Conservation (phyloP, 2,797 vertebrate genomes). For the Schizopygopsis pylzovi region DNA sequence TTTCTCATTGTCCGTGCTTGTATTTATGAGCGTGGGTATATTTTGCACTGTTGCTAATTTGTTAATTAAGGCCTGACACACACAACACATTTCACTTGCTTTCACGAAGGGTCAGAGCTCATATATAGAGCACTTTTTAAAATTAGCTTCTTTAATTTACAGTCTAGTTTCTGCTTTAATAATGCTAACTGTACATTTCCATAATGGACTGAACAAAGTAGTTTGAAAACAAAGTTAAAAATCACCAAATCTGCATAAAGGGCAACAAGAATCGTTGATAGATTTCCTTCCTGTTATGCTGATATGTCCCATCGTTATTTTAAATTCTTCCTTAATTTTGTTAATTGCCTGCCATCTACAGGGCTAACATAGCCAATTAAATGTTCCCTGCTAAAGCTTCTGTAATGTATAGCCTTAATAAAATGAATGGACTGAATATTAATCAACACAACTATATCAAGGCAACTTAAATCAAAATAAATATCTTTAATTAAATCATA, state of each 20-base stretch:
- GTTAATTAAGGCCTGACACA: conserved; percentile 61
- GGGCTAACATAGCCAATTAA: neutral
- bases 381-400: neutral
- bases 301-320: neutral
- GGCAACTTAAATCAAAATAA: neutral
- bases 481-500: conserved; percentile 19
- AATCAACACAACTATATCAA: neutral
- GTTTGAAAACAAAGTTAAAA: neutral
- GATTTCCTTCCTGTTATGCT: neutral
- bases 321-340: conserved; percentile 10
- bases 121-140: conserved; percentile 51
- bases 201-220: neutral
- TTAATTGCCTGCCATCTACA: neutral
- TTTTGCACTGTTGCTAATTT: conserved; percentile 59
- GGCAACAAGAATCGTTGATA: neutral
- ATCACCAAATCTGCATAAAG: neutral
- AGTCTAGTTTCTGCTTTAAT: conserved; percentile 13
- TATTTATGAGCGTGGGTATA: conserved; percentile 56
- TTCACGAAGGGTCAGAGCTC: conserved; percentile 46
- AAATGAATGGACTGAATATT: neutral
- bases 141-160: conserved; percentile 56
- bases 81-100: conserved; percentile 54
- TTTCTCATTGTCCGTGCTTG: conserved; percentile 61
- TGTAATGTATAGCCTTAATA: neutral
- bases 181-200: conserved; percentile 12